These are phyloP conservation scores for Calliopum simillimum DNA, from an alignment of 2,888 invertebrate genomes.

Conservation along the genomic window DNA sequence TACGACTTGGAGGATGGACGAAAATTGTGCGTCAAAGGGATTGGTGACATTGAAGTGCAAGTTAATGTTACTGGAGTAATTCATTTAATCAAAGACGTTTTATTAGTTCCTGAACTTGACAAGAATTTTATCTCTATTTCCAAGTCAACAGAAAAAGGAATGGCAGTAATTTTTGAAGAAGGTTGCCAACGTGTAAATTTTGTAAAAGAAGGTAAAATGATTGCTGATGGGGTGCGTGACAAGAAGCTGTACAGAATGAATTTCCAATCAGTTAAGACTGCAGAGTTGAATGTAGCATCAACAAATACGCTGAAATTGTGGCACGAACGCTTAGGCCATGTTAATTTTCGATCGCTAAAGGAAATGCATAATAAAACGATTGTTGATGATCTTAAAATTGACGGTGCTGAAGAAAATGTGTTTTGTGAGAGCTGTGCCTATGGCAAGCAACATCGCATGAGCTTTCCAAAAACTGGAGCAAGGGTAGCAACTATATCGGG, in stretches of 20 bases:
- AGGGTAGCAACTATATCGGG: slow-evolving; percentile 22
- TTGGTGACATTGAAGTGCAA: slow-evolving; percentile 12
- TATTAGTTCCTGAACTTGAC: slow-evolving; percentile 34
- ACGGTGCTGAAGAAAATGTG: slow-evolving; percentile 13
- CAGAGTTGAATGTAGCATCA: slow-evolving; percentile 29
- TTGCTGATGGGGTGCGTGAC: slow-evolving; percentile 42
- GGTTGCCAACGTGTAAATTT: slow-evolving; percentile 39
- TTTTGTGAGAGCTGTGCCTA: slow-evolving; percentile 19
- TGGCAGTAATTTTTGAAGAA: slow-evolving; percentile 42
- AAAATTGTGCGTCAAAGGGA: slow-evolving; percentile 2
- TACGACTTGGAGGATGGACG: slow-evolving; percentile 7
- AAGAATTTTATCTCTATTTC: slow-evolving; percentile 37
- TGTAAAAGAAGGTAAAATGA: slow-evolving; percentile 32
- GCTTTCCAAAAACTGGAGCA: background rate
- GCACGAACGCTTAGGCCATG: slow-evolving; percentile 6
- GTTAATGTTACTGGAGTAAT: background rate
- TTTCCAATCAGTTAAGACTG: no score
- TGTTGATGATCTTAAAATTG: slow-evolving; percentile 24
- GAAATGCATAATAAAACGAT: slow-evolving; percentile 1
- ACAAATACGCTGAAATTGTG: slow-evolving; percentile 19
- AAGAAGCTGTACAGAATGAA: slow-evolving; percentile 25
- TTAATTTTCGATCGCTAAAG: background rate
- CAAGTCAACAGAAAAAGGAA: slow-evolving; percentile 36
- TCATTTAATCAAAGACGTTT: slow-evolving; percentile 25
- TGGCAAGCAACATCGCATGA: slow-evolving; percentile 1